Percentiles rank a stretch among this genome's conserved stretches.
Evolutionary conservation across 1,140 invertebrate species (phyloP).

Genomic region (Drosophila tani): DNA sequence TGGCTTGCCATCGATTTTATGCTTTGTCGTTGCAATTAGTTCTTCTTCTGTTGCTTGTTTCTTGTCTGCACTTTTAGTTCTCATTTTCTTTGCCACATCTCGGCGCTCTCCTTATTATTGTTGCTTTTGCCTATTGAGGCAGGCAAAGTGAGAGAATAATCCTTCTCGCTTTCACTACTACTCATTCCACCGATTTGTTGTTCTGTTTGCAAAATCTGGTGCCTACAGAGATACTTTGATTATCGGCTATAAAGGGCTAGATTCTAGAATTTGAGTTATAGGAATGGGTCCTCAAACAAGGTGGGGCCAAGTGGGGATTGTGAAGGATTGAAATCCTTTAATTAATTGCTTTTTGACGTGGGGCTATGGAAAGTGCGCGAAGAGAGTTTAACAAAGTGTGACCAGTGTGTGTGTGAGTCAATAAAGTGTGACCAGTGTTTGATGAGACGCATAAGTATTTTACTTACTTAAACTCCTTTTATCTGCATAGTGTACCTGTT

Average conservation of each 20-base stretch:
- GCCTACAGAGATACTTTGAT: conserved; percentile 50
- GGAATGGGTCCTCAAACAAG: neutral
- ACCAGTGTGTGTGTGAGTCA: neutral
- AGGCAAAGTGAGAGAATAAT: conserved; percentile 16
- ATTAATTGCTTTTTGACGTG: neutral
- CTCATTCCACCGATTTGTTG: conserved; percentile 21
- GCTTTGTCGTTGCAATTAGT: conserved; percentile 82
- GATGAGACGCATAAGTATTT: neutral
- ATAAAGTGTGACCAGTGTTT: neutral
- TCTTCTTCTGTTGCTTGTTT: conserved; percentile 67
- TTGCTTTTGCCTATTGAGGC: conserved; percentile 47
- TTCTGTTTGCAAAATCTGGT: conserved; percentile 51
- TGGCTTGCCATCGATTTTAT: conserved; percentile 80
- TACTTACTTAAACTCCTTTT: neutral
- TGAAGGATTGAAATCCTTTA: neutral
- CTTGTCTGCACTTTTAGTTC: conserved; percentile 61
- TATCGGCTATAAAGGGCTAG: conserved; percentile 34
- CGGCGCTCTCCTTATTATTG: conserved; percentile 27
- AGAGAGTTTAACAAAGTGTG: neutral
- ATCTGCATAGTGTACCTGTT: neutral
- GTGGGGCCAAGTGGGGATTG: neutral
- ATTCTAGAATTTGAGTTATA: conserved; percentile 30
- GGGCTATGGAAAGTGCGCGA: neutral
- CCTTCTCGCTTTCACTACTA: neutral
- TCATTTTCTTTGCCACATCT: conserved; percentile 37